Conservation (phyloP, 2,797 vertebrate genomes). For the Anguilla marmorata region DNA sequence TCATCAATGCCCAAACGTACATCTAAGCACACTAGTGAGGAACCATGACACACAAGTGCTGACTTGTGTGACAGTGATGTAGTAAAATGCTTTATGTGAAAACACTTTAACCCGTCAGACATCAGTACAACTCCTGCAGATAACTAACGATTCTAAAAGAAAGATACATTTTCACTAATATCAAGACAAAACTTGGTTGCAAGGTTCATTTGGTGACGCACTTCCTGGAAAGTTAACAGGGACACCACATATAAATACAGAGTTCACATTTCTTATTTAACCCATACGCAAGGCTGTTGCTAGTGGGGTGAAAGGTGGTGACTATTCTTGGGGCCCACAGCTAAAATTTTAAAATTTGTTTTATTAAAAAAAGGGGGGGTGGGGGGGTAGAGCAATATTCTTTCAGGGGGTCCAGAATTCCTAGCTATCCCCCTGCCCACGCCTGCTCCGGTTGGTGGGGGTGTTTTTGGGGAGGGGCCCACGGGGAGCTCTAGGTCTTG, state of each 20-base stretch:
- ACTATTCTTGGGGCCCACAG: no score
- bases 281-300: no score
- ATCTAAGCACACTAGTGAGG: not conserved
- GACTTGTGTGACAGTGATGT: not conserved
- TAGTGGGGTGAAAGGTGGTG: no score
- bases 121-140: not conserved
- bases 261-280: no score
- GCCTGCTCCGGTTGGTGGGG: not conserved
- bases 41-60: not conserved
- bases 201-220: no score
- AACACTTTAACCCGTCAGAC: not conserved
- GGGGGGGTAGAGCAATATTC: no score
- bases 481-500: slow-evolving; percentile 34
- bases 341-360: no score
- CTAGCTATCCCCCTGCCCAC: no score
- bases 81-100: not conserved
- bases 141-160: not conserved
- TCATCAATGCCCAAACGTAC: not conserved
- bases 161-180: not conserved
- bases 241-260: no score
- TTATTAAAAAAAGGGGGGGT: no score
- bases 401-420: no score
- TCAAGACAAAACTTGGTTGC: not conserved
- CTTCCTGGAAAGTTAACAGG: no score
- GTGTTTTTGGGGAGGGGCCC: not conserved